phyloP scores from a whole-genome alignment of 2,888 invertebrate species.

The Eristalis arbustorum region DNA sequence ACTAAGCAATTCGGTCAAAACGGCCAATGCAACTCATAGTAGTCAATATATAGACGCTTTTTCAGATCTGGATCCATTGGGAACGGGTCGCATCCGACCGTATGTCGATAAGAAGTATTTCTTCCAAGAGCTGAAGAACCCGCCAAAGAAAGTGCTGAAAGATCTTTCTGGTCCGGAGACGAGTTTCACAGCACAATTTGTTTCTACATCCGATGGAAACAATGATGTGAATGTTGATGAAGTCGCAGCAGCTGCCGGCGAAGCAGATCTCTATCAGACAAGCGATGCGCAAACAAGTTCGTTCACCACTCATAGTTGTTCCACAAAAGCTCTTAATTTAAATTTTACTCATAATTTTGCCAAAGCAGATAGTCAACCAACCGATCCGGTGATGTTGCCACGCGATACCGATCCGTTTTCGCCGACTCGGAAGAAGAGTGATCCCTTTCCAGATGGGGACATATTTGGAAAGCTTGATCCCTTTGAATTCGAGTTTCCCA shows the following conservation, averaged over 20 bases:
- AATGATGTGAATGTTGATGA: slow-evolving; percentile 53
- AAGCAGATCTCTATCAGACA: slow-evolving; percentile 30
- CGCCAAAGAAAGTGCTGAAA: slow-evolving; percentile 94
- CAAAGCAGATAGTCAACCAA: slow-evolving; percentile 65
- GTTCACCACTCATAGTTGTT: slow-evolving; percentile 62
- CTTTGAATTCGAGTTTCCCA: slow-evolving; percentile 78
- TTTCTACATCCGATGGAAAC: slow-evolving; percentile 49
- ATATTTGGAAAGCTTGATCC: slow-evolving; percentile 79
- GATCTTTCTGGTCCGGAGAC: slow-evolving; percentile 83
- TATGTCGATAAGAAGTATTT: slow-evolving; percentile 98
- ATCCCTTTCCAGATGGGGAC: slow-evolving; percentile 85
- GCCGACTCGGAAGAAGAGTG: slow-evolving; percentile 81
- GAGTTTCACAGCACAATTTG: slow-evolving; percentile 56
- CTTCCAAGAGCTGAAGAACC: slow-evolving; percentile 97
- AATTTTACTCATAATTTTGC: slow-evolving; percentile 65
- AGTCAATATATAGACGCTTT: slow-evolving; percentile 88
- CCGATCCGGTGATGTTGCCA: slow-evolving; percentile 80
- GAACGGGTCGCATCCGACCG: slow-evolving; percentile 94
- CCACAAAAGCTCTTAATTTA: slow-evolving; percentile 66
- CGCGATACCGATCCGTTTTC: slow-evolving; percentile 80
- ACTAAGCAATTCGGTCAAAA: slow-evolving; percentile 71
- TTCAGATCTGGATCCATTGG: slow-evolving; percentile 95
- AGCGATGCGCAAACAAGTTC: slow-evolving; percentile 65
- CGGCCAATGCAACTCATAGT: slow-evolving; percentile 78
- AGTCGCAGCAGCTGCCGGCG: slow-evolving; percentile 37